Base-by-base conservation (phyloP, 2,797 vertebrate species). In the Hafferia zeledoni region DNA sequence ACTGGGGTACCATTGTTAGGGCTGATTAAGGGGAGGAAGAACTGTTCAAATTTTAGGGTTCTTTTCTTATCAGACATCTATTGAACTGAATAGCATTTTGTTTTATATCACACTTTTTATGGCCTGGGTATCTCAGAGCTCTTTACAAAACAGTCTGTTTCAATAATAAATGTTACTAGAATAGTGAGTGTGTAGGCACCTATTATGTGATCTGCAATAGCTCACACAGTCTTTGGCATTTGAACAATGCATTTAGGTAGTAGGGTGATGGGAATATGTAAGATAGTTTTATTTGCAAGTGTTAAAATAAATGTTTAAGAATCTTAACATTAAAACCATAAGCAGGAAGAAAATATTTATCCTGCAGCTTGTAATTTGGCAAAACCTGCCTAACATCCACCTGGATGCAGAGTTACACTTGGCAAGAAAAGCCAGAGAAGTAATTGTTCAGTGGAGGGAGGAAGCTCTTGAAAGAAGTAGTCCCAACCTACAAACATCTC, bases 21-120 rank as follows among this genome's bases (percentile, higher is more conserved):
- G 63, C 82, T 96, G 88, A 69, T 65, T 82, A 96, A 94, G 88
- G 96, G 94, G 96, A 94, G 94, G 93, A 93, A 93, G 76, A 96
- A 93, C 80, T 46, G 81, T 90, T 97, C 92, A 95, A 96, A 96
- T 96, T 97, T 97, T 96, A 93, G 92, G 93, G 91, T 95, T 95
- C 94, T 95, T 94, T 96, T 96, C 94, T 95, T 96, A 93, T 89
- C 94, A 92, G 69, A 78, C 77, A 71, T 92, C 90, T 91, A 92
- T 96, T 92, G 89, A 96, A 89, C 85, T 94, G 94, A 97, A 97
- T 94, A 96, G 92, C 81, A 82, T 95, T 96, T 95, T 94, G 92
- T 79, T 94, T 96, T 95, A 95, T 89, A 83, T 84, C 89, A 61
- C 87, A 59, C 65, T 93, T 96, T 92, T 96, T 93, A 64, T 93